A percentile compares a stretch with the other conserved stretches of the same genome.
phyloP scores from a whole-genome alignment of 2,888 invertebrate genomes.

The Cantharis nigra region DNA sequence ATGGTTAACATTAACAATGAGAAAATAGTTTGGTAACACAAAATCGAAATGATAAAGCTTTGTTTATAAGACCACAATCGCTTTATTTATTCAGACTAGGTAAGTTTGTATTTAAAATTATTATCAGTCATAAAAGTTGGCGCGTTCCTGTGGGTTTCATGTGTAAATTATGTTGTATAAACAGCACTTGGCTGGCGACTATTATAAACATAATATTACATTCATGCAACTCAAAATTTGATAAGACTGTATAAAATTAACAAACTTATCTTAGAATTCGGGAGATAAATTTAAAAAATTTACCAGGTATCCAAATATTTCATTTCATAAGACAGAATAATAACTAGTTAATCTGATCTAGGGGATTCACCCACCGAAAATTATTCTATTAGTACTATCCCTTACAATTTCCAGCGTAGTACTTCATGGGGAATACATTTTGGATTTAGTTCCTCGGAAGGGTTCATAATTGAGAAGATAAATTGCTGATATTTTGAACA shows the following conservation, averaged over 20 bases:
- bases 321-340: no score
- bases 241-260: neutral
- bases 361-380: no score
- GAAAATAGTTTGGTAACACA: neutral
- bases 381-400: no score
- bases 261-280: neutral
- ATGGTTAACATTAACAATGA: neutral
- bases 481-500: neutral
- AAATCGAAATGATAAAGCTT: neutral
- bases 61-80: neutral
- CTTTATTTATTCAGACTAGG: neutral
- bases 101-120: neutral
- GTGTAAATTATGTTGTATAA: neutral
- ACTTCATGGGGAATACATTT: no score
- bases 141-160: neutral
- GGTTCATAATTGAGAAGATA: neutral
- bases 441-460: neutral
- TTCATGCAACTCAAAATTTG: neutral
- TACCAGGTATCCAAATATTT: no score
- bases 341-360: no score
- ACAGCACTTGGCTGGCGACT: neutral
- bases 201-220: neutral
- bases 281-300: neutral
- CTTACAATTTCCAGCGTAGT: no score
- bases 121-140: neutral